Base-by-base conservation (phyloP, 2,888 invertebrate genomes). In the Amiota communis region DNA sequence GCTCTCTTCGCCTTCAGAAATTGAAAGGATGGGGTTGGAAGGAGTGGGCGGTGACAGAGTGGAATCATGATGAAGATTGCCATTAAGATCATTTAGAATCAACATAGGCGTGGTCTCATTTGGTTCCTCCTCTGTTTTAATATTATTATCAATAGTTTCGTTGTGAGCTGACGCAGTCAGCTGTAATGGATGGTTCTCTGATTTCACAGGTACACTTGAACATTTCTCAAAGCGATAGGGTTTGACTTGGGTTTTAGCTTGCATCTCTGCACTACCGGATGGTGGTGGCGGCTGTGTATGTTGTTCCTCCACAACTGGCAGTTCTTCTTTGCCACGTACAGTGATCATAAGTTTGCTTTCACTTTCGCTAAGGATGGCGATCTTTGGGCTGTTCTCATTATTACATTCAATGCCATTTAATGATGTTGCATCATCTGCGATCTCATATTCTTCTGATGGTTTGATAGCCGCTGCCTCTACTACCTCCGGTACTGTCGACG, bases 261-360 rank as follows among this genome's bases (percentile, higher is more conserved):
- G 13, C 10, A 23, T 36, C 23, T 64, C 74, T 65, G 69, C 59
- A 63, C 2, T 72, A 36, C 4, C 36, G 9, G 75, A 71, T 8
- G 73, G 71, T 46, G 81, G 76, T 0, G 81, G 68, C 15, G 81
- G 68, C 15, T 76, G 80, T 57, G 48, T 53, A 17, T 49, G 68
- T 15, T 49, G 68, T 15, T 80, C 76, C 67, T 86, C 87, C 49
- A 92, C 91, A 72, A 92, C 91, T 0, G 94, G 94, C 79, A 94
- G 88, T 89, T 95, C 95, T 87, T 94, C 95, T 85, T 92, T 93
- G 13, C 94, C 94, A 79, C 93, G 92, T 48, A 93, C 93, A 36
- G 91, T 91, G 23, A 92, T 91, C 86, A 90, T 88, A 1, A 87
- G 83, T 75, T 89, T 87, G 68, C 90, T 78, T 84, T 92, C 88